phyloP scores from a whole-genome alignment of 1,140 invertebrate species.

The Heliconius congener region DNA sequence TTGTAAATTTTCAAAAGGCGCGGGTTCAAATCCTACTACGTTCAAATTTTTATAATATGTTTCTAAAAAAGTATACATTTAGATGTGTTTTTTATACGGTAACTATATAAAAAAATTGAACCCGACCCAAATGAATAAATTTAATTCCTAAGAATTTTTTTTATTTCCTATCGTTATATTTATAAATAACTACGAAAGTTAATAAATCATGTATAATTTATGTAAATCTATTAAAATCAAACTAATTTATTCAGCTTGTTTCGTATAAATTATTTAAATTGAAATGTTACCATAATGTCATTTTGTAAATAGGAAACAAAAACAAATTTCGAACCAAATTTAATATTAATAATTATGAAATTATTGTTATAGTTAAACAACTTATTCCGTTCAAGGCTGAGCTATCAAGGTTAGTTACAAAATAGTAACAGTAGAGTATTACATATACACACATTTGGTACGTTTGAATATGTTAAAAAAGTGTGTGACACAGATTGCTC shows the following conservation, averaged over 20 bases:
- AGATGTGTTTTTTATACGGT: too few relatives aligned
- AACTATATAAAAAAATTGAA: too few relatives aligned
- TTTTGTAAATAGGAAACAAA: neutral
- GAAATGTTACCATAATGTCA: neutral
- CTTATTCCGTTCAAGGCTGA: neutral
- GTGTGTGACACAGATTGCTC: conserved; percentile 1
- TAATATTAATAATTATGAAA: neutral
- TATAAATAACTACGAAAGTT: too few relatives aligned
- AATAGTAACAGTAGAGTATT: conserved; percentile 24
- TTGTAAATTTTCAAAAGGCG: too few relatives aligned
- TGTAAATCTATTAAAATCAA: neutral
- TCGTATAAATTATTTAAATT: neutral
- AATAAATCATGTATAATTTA: neutral
- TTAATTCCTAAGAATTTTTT: too few relatives aligned
- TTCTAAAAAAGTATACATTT: too few relatives aligned
- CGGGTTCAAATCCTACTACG: too few relatives aligned
- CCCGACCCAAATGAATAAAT: too few relatives aligned
- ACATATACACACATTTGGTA: conserved; percentile 23
- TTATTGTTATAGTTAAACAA: neutral
- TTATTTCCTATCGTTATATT: too few relatives aligned
- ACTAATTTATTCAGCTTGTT: neutral
- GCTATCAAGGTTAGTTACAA: conserved; percentile 24
- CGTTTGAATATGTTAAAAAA: conserved; percentile 14
- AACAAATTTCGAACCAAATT: neutral
- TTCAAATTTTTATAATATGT: too few relatives aligned